Conservation (phyloP, 2,113 vertebrate species). For the Tyrannus savana region DNA sequence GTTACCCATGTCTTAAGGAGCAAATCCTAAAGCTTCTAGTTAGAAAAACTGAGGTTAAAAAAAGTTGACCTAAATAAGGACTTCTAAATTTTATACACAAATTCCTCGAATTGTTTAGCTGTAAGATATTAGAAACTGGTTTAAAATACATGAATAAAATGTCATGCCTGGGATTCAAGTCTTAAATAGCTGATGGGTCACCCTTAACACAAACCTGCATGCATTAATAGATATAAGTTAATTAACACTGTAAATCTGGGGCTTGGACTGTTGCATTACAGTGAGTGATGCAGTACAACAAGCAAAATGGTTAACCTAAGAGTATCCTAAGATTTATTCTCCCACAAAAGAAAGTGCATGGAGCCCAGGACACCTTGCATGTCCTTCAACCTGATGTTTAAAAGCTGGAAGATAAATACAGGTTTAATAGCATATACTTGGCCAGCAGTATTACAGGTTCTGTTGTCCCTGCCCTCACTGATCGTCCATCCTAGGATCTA, state of each 20-base stretch:
- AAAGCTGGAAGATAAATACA: background rate
- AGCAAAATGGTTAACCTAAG: background rate
- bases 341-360: background rate
- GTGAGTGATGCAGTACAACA: background rate
- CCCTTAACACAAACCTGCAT: background rate
- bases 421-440: background rate
- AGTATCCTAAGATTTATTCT: background rate
- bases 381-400: background rate
- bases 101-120: background rate
- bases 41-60: background rate
- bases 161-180: background rate
- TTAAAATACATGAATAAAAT: background rate
- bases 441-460: background rate
- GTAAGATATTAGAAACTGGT: background rate
- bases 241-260: background rate
- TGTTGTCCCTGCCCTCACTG: background rate
- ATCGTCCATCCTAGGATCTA: background rate
- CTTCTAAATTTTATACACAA: background rate
- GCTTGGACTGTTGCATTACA: background rate
- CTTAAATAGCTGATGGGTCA: background rate
- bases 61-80: background rate
- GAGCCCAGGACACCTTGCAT: background rate
- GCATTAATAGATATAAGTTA: background rate
- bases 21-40: background rate
- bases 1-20: background rate